A percentile compares a stretch with the other conserved stretches of the same genome.
These are phyloP conservation scores for Scaptomyza flava DNA, from an alignment of 2,888 invertebrate species.

Conservation along the genomic window DNA sequence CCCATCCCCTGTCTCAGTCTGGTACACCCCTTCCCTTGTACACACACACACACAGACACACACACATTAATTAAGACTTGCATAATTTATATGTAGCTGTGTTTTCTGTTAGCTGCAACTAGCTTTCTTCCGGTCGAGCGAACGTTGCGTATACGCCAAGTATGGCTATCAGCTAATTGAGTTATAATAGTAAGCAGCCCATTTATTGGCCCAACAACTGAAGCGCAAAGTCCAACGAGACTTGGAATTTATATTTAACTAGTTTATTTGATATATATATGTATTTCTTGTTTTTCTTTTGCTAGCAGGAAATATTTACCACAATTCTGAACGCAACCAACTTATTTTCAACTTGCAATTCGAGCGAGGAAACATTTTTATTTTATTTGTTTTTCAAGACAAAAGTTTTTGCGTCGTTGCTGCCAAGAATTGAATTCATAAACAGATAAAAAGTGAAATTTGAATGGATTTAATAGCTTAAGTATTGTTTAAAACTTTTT, in stretches of 20 bases:
- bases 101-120: conserved; percentile 28
- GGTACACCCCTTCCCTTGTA: not conserved
- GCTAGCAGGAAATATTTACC: conserved; percentile 16
- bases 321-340: conserved; percentile 6
- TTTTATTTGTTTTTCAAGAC: not conserved
- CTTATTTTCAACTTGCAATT: conserved; percentile 1
- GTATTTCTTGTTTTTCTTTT: conserved; percentile 2
- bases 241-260: conserved; percentile 1
- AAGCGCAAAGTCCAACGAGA: conserved; percentile 13
- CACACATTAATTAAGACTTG: conserved; percentile 66
- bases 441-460: too few relatives aligned
- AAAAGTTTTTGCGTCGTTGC: not conserved
- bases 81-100: conserved; percentile 62
- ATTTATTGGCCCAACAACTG: conserved; percentile 51
- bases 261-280: not conserved
- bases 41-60: conserved; percentile 47
- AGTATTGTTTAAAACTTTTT: not conserved
- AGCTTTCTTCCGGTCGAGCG: conserved; percentile 27
- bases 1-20: not conserved
- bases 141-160: conserved; percentile 53
- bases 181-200: conserved; percentile 66
- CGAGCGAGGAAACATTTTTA: not conserved
- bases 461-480: conserved; percentile 1
- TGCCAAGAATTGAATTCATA: not conserved
- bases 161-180: conserved; percentile 59